phyloP scores from a whole-genome alignment of 2,888 invertebrate genomes.

The Drosophila aldrichi region DNA sequence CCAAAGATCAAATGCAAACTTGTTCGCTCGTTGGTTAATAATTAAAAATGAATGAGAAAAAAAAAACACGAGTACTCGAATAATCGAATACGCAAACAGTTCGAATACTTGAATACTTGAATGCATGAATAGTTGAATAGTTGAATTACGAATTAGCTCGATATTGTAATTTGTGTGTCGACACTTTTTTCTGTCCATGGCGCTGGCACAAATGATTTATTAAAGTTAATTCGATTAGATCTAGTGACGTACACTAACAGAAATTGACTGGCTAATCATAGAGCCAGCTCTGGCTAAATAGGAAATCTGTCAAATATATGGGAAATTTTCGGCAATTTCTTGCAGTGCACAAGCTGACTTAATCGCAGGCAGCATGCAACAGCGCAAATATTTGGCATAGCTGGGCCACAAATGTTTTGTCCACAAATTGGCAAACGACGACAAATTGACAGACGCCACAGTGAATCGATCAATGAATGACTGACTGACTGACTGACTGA shows the following conservation, averaged over 20 bases:
- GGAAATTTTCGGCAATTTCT: slow-evolving; percentile 1
- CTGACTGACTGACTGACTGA: slow-evolving; percentile 17
- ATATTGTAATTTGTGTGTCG: slow-evolving; percentile 65
- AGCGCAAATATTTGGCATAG: slow-evolving; percentile 77
- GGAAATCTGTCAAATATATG: neutral
- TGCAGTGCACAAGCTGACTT: slow-evolving; percentile 40
- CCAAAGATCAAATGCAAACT: slow-evolving; percentile 80
- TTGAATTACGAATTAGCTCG: slow-evolving; percentile 42
- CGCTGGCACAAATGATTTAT: slow-evolving; percentile 30
- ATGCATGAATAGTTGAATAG: slow-evolving; percentile 30
- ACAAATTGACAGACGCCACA: slow-evolving; percentile 61
- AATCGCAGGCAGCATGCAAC: slow-evolving; percentile 61
- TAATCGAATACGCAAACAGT: slow-evolving; percentile 6
- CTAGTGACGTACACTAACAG: slow-evolving; percentile 18
- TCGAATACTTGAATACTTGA: slow-evolving; percentile 20
- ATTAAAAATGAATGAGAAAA: slow-evolving; percentile 49
- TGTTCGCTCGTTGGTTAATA: slow-evolving; percentile 69
- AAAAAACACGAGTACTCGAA: slow-evolving; percentile 26
- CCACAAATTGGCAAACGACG: slow-evolving; percentile 56
- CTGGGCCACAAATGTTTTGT: slow-evolving; percentile 63
- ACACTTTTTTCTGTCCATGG: slow-evolving; percentile 56
- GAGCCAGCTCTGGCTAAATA: neutral
- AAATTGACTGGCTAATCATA: slow-evolving; percentile 5
- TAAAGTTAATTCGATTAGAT: slow-evolving; percentile 46
- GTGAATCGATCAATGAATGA: slow-evolving; percentile 43